phyloP scores from a whole-genome alignment of 2,888 invertebrate genomes.

The Lepas anatifera region DNA sequence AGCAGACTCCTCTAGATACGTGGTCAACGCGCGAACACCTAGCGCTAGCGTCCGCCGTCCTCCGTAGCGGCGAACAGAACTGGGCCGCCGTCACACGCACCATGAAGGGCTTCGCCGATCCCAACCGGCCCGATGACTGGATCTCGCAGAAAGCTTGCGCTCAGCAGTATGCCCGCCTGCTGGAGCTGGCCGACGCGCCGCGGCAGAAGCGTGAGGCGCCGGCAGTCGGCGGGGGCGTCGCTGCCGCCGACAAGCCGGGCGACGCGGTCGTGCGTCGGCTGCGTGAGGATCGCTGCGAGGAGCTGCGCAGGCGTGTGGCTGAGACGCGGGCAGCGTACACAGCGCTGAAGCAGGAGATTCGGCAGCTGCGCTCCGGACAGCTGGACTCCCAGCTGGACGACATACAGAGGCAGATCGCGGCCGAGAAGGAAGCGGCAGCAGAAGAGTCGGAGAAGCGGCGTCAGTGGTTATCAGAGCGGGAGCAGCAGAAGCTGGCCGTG shows the following conservation, averaged over 20 bases:
- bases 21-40: slow-evolving; percentile 78
- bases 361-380: slow-evolving; percentile 44
- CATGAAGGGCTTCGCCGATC: slow-evolving; percentile 36
- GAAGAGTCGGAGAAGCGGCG: slow-evolving; percentile 53
- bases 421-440: slow-evolving; percentile 48
- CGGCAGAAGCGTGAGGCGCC: slow-evolving; percentile 56
- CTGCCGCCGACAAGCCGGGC: slow-evolving; percentile 49
- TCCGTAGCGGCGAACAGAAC: slow-evolving; percentile 76
- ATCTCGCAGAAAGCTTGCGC: slow-evolving; percentile 85
- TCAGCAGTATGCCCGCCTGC: slow-evolving; percentile 66
- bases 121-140: slow-evolving; percentile 67
- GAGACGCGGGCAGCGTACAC: slow-evolving; percentile 62
- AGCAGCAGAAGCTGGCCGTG: slow-evolving; percentile 5
- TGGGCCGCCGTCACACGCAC: slow-evolving; percentile 34
- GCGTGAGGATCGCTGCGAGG: slow-evolving; percentile 51
- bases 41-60: slow-evolving; percentile 71
- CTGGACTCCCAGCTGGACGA: slow-evolving; percentile 59
- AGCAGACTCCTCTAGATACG: slow-evolving; percentile 59
- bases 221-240: slow-evolving; percentile 36
- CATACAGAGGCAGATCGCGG: slow-evolving; percentile 60
- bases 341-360: slow-evolving; percentile 52
- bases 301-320: slow-evolving; percentile 55
- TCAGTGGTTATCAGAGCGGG: slow-evolving; percentile 30
- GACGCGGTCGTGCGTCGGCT: slow-evolving; percentile 47
- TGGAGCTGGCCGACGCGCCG: slow-evolving; percentile 71